Conservation (phyloP, 53 echinoderm and acorn worm genomes). For the Henricia sp. region DNA sequence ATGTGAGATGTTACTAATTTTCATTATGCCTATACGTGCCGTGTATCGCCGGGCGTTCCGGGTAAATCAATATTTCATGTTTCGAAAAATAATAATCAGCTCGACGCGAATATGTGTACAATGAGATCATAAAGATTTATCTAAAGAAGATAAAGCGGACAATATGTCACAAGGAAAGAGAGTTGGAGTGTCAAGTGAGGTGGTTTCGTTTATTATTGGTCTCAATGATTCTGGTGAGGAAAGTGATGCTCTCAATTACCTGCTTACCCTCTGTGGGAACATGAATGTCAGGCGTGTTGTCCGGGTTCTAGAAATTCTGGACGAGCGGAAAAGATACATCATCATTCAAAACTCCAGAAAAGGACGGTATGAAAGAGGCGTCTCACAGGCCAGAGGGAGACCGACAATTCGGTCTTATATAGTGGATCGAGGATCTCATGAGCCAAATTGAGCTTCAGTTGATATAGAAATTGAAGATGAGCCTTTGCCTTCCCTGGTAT, state of each 20-base stretch:
- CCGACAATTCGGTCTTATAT: conserved; percentile 19
- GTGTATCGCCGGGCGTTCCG: no score
- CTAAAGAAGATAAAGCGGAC: conserved; percentile 61
- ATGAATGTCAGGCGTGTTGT: conserved; percentile 68
- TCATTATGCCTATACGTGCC: no score
- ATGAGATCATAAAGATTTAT: conserved; percentile 78
- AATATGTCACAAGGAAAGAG: background rate
- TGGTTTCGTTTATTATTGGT: conserved; percentile 71
- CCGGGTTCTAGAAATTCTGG: conserved; percentile 29
- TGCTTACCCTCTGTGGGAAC: conserved; percentile 75
- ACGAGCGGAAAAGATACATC: conserved; percentile 63
- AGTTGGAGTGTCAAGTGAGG: conserved; percentile 51
- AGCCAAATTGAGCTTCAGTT: conserved; percentile 46
- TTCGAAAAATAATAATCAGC: no score
- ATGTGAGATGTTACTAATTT: no score
- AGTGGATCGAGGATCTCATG: conserved; percentile 67
- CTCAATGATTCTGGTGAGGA: conserved; percentile 79
- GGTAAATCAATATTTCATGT: no score
- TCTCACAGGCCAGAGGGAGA: conserved; percentile 24
- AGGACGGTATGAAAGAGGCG: conserved; percentile 46
- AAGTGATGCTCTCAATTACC: conserved; percentile 47
- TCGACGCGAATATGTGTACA: conserved; percentile 80
- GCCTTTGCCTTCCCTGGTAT: conserved; percentile 44
- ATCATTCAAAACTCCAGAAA: conserved; percentile 63
- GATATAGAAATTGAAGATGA: background rate